Evolutionary conservation across 2,113 vertebrate species (phyloP).

Genomic region (Progne subis): DNA sequence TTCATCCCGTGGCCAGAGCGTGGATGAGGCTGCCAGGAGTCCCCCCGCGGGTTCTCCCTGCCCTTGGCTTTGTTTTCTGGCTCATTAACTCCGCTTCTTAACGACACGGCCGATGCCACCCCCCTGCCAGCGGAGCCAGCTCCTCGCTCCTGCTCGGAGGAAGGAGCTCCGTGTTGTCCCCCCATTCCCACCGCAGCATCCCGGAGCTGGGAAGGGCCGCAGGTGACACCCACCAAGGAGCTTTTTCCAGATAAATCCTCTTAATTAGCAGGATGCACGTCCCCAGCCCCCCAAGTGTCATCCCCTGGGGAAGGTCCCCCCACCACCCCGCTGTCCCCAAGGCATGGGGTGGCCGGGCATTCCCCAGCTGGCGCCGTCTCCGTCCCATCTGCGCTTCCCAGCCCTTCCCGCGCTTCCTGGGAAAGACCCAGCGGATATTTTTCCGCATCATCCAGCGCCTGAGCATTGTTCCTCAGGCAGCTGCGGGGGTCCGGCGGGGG

Average conservation of each 20-base stretch:
- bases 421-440: not conserved
- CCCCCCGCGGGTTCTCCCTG: not conserved
- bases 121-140: not conserved
- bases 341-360: accelerated
- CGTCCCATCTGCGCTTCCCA: not conserved
- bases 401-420: not conserved
- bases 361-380: accelerated
- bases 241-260: not conserved
- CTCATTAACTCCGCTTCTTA: constrained; percentile 23
- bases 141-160: accelerated
- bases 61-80: not conserved
- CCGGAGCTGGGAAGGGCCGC: not conserved
- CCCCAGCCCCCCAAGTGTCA: not conserved
- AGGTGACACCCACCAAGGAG: not conserved
- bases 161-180: not conserved
- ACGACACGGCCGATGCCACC: not conserved
- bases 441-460: not conserved
- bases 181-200: not conserved
- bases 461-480: not conserved
- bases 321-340: accelerated
- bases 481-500: not conserved
- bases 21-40: not conserved
- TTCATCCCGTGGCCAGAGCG: accelerated
- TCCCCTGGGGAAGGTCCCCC: accelerated
- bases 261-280: accelerated